Base-by-base conservation (phyloP, 2,888 invertebrate species). In the Poecilobothrus nobilitatus region DNA sequence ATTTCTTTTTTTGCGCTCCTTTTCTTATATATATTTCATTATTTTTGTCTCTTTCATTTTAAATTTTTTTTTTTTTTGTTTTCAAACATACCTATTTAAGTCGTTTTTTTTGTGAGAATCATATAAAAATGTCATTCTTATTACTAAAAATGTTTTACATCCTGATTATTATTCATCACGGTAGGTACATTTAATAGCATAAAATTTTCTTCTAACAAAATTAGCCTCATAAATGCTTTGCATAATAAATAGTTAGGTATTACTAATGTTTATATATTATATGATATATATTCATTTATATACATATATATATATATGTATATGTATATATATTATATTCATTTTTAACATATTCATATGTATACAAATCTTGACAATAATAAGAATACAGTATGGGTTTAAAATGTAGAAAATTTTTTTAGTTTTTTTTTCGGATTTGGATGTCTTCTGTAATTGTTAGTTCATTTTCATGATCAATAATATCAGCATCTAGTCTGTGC, bases 101-200 rank as follows among this genome's bases (percentile, higher is more conserved):
- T 53, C 9, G 53, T 18, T 53, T 37, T 37, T 37, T 37, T 6
- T 53, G 18, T 53, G 1, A 1, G 53, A 53, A 53, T 15, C 12
- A 53, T 18, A 53, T 37, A 53, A 53, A 53, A 53, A 15, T 44
- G 44, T 44, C 44, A 12, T 44, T 44, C 44, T 44, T 44, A 12
- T 44, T 44, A 44, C 44, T 44, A 44, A 44, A 44, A 44, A 53
- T 53, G 53, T 53, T 53, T 53, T 53, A 53, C 53, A 53, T 53
- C 53, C 53, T 53, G 53, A 53, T 53, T 53, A 53, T 53, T 53
- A 53, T 53, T 53, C 53, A 53, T 53, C 53, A 53, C 53, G 53
- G 53, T 53, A n/a, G 53, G 53, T 53, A 53, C 53, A 53, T 53
- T 53, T 53, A 53, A 53, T 53, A 53, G 53, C 53, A 53, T 53